phyloP scores from a whole-genome alignment of 2,113 vertebrate species.

The Trematomus loennbergii region DNA sequence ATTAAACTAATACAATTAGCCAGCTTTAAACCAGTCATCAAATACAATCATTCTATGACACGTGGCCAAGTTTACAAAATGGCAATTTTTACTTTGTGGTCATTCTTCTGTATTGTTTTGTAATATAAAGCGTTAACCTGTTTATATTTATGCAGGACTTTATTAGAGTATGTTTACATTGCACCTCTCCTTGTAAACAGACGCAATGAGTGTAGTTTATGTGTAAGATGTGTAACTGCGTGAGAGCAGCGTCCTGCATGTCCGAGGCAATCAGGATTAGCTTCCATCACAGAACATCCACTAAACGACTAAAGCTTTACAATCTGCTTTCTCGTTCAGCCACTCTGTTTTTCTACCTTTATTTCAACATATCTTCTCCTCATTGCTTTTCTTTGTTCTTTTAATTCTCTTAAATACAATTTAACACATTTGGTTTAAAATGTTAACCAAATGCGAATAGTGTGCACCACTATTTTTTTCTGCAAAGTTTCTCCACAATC shows the following conservation, averaged over 20 bases:
- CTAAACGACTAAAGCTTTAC: constrained; percentile 39
- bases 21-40: neutral
- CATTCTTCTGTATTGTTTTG: neutral
- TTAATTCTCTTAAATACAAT: neutral
- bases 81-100: too few relatives aligned
- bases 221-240: neutral
- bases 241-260: constrained; percentile 17
- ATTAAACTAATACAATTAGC: neutral
- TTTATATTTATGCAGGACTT: neutral
- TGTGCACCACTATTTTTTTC: neutral
- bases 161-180: neutral
- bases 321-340: constrained; percentile 29
- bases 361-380: neutral
- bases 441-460: neutral
- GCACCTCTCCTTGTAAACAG: neutral
- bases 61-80: too few relatives aligned
- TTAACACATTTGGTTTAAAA: neutral
- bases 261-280: constrained; percentile 76
- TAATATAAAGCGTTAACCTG: too few relatives aligned
- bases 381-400: neutral
- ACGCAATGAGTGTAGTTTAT: too few relatives aligned
- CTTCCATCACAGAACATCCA: constrained; percentile 68
- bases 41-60: too few relatives aligned
- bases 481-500: neutral
- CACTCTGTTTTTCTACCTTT: neutral